phyloP scores from a whole-genome alignment of 2,888 invertebrate species.

The Mythimna lalbum region DNA sequence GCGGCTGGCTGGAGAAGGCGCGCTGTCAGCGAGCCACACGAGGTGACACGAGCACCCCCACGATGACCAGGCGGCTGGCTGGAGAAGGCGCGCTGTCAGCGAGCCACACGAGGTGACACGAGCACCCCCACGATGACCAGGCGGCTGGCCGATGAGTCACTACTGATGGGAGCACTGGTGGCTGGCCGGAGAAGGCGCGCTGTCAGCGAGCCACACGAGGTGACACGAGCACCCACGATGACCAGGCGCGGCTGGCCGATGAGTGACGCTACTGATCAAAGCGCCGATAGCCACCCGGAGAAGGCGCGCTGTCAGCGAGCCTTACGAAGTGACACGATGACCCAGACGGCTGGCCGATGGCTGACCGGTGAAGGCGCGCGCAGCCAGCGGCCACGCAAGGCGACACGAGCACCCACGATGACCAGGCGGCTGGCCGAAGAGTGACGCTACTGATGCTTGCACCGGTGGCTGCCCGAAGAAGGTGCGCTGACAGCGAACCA shows the following conservation, averaged over 20 bases:
- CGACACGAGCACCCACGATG: too few relatives aligned
- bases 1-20: background rate
- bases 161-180: background rate
- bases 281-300: background rate
- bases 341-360: background rate
- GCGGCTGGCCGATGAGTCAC: background rate
- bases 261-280: background rate
- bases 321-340: background rate
- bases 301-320: background rate
- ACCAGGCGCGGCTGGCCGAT: background rate
- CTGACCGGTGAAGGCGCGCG: background rate
- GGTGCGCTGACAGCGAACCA: background rate
- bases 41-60: too few relatives aligned
- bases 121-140: background rate
- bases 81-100: conserved; percentile 6
- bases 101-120: background rate
- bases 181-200: background rate
- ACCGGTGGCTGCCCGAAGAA: background rate
- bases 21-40: background rate
- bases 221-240: background rate
- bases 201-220: background rate
- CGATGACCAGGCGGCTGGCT: background rate
- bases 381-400: background rate
- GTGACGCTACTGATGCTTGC: background rate
- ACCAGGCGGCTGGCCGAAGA: background rate